Base-by-base conservation (phyloP, 2,888 invertebrate genomes). In the Cacoxenus indagator region DNA sequence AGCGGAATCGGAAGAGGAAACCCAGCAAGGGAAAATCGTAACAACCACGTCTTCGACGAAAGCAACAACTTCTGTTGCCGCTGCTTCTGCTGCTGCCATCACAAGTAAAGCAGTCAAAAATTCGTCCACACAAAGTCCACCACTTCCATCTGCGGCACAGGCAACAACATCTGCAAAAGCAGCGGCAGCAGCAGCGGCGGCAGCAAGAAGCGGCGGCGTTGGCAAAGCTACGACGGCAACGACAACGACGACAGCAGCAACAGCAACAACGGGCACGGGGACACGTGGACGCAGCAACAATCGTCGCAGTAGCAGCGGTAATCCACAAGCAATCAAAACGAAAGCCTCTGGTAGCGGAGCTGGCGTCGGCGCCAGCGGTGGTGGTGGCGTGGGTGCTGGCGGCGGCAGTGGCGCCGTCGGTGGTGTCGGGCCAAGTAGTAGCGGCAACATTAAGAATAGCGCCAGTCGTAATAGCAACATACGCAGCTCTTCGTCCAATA, bases 401-500 rank as follows among this genome's bases (percentile, higher is more conserved):
- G 75, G 71, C 27, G 73, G 68, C 64, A 72, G 64, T 55, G 76
- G 70, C 71, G 83, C 76, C 78, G 64, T 27, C 68, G 73, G 43
- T 55, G 69, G 61, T 62, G 61, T 62, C 43, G 61, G 61, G 14
- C 61, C 67, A 51, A 62, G 72, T 67, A 64, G 62, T 70, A 68
- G 69, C 70, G 66, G 70, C 72, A 84, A 83, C 73, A 86, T 85
- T 74, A 87, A 85, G 79, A 84, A 84, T 73, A 87, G 87, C 84
- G 85, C 84, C 75, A 86, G 87, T 78, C 86, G 86, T 77, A 87
- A 87, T 72, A 86, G 87, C 85, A 87, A 87, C 78, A 87, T 87
- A 82, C 86, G 87, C 81, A 88, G 87, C 84, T 87, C 87, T 82
- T 87, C 87, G 86, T 87, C 88, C 82, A 87, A 87, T 78, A 88